Percentiles rank a stretch among this genome's conserved stretches.
Evolutionary conservation across 2,888 invertebrate species (phyloP).

Genomic region (Blomia tropicalis): DNA sequence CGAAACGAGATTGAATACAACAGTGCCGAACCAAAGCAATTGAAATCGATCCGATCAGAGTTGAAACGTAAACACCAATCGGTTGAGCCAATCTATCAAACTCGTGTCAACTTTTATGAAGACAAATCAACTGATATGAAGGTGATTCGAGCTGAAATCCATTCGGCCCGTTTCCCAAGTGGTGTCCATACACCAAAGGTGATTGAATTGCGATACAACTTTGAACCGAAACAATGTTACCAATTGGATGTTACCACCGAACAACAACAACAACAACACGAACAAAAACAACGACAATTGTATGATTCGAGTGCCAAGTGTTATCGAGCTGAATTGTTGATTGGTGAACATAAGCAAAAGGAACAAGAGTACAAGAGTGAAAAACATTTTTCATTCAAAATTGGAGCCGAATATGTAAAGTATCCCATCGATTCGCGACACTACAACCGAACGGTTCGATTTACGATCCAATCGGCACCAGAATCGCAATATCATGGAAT

Average conservation of each 20-base stretch:
- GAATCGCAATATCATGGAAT: no score
- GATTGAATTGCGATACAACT: neutral
- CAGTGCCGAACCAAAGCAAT: neutral
- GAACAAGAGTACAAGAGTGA: neutral
- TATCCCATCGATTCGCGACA: neutral
- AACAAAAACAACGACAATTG: neutral
- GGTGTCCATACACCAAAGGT: neutral
- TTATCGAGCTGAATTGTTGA: neutral
- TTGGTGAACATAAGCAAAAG: neutral
- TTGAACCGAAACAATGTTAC: neutral
- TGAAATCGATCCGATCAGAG: slow-evolving; percentile 7
- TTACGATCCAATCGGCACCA: neutral
- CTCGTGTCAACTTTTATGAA: neutral
- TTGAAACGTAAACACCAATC: neutral
- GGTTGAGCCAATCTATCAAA: slow-evolving; percentile 1
- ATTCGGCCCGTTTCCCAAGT: neutral
- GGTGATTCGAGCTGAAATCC: slow-evolving; percentile 3
- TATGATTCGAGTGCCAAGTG: neutral
- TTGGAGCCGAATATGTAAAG: slow-evolving; percentile 8
- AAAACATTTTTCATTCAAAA: neutral
- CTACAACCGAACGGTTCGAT: neutral
- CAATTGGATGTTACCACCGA: neutral
- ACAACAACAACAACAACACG: neutral
- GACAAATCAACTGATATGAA: neutral
- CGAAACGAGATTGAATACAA: slow-evolving; percentile 8